Evolutionary conservation across 2,888 invertebrate genomes (phyloP).

Genomic region (Oscheius sp.): DNA sequence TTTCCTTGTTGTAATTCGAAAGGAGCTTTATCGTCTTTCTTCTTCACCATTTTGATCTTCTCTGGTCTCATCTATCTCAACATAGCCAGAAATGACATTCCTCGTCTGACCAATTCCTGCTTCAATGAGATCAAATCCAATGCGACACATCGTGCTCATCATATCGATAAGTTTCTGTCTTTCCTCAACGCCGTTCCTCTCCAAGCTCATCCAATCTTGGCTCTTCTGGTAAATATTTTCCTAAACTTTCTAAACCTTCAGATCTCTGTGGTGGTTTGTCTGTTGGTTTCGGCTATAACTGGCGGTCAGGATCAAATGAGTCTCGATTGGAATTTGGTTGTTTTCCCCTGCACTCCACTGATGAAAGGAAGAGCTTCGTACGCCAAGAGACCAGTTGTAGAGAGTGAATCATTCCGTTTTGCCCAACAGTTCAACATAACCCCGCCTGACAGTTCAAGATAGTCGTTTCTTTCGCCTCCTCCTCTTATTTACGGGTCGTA

Average conservation of each 20-base stretch:
- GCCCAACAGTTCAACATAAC: conserved; percentile 41
- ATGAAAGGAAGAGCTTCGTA: conserved; percentile 31
- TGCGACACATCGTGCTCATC: background rate
- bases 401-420: conserved; percentile 52
- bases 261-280: conserved; percentile 39
- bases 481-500: too few species aligned
- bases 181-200: background rate
- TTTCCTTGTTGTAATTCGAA: conserved; percentile 50
- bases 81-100: background rate
- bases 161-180: conserved; percentile 5
- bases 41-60: conserved; percentile 29
- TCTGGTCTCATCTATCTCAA: conserved; percentile 14
- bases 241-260: background rate
- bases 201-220: conserved; percentile 2
- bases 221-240: conserved; percentile 2
- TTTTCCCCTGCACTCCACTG: conserved; percentile 49
- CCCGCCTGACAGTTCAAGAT: background rate
- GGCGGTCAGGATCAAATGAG: conserved; percentile 59
- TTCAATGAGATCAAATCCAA: background rate
- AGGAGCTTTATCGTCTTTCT: conserved; percentile 38
- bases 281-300: conserved; percentile 41
- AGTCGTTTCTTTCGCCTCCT: background rate
- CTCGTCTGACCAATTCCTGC: conserved; percentile 16
- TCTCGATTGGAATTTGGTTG: conserved; percentile 58
- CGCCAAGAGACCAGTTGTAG: conserved; percentile 45